Evolutionary conservation across 2,888 invertebrate genomes (phyloP).

Genomic region (Phortica magna): DNA sequence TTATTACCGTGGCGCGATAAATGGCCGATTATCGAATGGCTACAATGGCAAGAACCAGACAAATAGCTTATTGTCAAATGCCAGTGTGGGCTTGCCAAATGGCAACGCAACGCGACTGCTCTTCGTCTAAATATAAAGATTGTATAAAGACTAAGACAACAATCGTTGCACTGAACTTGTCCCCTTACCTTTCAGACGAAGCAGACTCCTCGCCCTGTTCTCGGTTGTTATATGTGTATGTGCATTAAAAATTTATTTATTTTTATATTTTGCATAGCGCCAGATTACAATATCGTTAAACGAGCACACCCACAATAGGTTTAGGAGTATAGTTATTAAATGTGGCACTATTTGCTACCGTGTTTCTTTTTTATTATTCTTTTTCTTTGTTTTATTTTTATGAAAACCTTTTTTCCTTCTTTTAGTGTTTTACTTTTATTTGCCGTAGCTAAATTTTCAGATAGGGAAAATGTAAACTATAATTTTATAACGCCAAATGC

Average conservation of each 20-base stretch:
- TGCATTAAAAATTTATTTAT: background rate
- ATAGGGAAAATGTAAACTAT: constrained; percentile 4
- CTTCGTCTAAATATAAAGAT: constrained; percentile 68
- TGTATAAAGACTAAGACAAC: background rate
- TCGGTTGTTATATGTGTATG: background rate
- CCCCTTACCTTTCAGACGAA: background rate
- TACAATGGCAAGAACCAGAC: constrained; percentile 47
- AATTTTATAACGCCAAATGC: constrained; percentile 22
- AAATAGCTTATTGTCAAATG: constrained; percentile 72
- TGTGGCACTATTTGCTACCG: background rate
- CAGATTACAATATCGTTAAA: background rate
- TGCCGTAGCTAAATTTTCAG: background rate
- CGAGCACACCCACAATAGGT: no score
- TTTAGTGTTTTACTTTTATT: background rate
- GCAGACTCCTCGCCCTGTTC: background rate
- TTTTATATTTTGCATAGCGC: background rate
- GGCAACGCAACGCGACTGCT: constrained; percentile 72
- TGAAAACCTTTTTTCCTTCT: background rate
- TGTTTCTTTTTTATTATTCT: background rate
- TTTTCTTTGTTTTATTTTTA: background rate
- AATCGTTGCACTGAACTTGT: background rate
- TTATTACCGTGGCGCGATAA: constrained; percentile 62
- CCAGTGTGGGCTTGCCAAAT: constrained; percentile 66
- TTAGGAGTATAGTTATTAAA: background rate
- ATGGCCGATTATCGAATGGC: constrained; percentile 56